Evolutionary conservation across 2,888 invertebrate species (phyloP).

Genomic region (Macrophya alboannulata): DNA sequence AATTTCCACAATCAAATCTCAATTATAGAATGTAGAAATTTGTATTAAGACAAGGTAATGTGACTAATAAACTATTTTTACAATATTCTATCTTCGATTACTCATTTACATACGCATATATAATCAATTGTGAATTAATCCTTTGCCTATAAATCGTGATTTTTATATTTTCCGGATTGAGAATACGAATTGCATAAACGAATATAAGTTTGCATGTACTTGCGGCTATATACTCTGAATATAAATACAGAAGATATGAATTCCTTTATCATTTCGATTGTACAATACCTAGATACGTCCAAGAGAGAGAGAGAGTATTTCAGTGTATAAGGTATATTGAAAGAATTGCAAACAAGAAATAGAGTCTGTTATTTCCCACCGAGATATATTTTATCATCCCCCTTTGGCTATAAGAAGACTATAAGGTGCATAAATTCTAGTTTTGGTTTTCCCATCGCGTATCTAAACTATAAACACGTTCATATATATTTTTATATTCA

Average conservation of each 20-base stretch:
- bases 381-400: not conserved
- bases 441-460: not conserved
- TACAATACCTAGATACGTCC: not conserved
- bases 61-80: constrained; percentile 16
- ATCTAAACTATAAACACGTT: not conserved
- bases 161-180: not conserved
- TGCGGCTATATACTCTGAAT: not conserved
- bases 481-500: constrained; percentile 24
- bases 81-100: not conserved
- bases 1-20: not conserved
- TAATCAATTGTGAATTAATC: not conserved
- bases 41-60: not conserved
- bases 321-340: not conserved
- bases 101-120: not conserved
- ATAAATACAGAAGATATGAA: constrained; percentile 11
- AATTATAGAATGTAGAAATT: not conserved
- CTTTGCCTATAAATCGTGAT: not conserved
- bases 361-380: constrained; percentile 5
- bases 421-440: constrained; percentile 21
- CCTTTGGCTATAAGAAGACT: not conserved
- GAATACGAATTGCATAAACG: not conserved
- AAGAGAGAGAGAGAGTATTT: not conserved
- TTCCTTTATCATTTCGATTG: constrained; percentile 1
- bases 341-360: not conserved
- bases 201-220: not conserved